phyloP scores from a whole-genome alignment of 2,797 vertebrate species.

The Labroides dimidiatus region DNA sequence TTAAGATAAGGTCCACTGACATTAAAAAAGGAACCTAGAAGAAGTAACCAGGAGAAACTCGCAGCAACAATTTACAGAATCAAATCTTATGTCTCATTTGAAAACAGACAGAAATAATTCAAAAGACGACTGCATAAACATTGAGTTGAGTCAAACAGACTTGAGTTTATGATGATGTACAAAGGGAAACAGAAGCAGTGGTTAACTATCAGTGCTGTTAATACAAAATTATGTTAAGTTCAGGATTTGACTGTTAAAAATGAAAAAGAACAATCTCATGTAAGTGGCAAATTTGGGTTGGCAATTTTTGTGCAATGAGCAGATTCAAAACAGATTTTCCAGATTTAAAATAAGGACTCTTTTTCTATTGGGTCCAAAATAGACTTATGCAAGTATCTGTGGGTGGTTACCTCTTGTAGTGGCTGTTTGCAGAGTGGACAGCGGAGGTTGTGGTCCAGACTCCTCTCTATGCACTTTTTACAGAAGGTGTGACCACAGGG shows the following conservation, averaged over 20 bases:
- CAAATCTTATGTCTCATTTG: too few relatives aligned
- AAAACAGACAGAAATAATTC: too few relatives aligned
- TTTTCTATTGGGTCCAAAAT: background rate
- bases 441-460: constrained; percentile 91
- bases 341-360: background rate
- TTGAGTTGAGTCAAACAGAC: too few relatives aligned
- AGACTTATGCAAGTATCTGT: constrained; percentile 1
- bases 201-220: too few relatives aligned
- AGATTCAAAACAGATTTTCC: background rate
- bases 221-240: background rate
- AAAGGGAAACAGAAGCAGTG: too few relatives aligned
- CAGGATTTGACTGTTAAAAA: background rate
- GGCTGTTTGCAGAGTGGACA: constrained; percentile 95
- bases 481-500: constrained; percentile 95
- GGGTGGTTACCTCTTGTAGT: constrained; percentile 86
- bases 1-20: too few relatives aligned
- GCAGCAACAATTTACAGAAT: too few relatives aligned
- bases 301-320: too few relatives aligned
- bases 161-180: too few relatives aligned
- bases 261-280: background rate
- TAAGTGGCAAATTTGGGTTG: background rate
- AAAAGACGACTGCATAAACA: too few relatives aligned
- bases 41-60: too few relatives aligned
- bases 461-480: constrained; percentile 92
- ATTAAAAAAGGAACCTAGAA: too few relatives aligned